Conservation (phyloP, 2,797 vertebrate genomes). For the Mareca strepera region DNA sequence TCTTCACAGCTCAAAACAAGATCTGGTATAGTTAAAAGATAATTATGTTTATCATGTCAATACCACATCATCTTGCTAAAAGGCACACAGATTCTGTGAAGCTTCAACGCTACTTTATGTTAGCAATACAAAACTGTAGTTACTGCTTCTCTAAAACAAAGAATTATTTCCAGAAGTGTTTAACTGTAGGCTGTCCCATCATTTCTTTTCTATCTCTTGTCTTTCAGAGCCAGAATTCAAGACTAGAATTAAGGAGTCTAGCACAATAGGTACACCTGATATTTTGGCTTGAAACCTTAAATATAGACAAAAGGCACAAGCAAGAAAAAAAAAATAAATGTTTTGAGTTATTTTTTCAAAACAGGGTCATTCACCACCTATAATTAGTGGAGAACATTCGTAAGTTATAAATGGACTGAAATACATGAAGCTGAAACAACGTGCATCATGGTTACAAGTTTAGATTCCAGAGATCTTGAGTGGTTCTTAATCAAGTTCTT, state of each 20-base stretch:
- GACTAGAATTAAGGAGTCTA: neutral
- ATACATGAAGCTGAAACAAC: neutral
- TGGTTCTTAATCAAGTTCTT: neutral
- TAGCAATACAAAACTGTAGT: neutral
- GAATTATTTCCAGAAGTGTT: neutral
- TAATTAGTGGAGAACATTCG: neutral
- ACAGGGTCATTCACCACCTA: neutral
- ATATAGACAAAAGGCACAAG: neutral
- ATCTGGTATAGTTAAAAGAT: neutral
- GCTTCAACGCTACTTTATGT: neutral
- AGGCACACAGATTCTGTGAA: neutral
- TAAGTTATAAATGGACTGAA: neutral
- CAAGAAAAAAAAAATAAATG: neutral
- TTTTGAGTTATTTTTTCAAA: neutral
- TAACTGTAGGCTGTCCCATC: neutral
- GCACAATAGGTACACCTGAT: neutral
- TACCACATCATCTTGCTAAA: neutral
- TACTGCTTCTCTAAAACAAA: neutral
- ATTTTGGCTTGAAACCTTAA: neutral
- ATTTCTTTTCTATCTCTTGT: neutral
- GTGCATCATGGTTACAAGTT: neutral
- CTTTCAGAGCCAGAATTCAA: neutral
- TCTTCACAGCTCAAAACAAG: neutral
- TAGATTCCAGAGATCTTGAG: neutral
- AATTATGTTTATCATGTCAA: neutral